phyloP scores from a whole-genome alignment of 2,113 vertebrate genomes.

The Mola mola region DNA sequence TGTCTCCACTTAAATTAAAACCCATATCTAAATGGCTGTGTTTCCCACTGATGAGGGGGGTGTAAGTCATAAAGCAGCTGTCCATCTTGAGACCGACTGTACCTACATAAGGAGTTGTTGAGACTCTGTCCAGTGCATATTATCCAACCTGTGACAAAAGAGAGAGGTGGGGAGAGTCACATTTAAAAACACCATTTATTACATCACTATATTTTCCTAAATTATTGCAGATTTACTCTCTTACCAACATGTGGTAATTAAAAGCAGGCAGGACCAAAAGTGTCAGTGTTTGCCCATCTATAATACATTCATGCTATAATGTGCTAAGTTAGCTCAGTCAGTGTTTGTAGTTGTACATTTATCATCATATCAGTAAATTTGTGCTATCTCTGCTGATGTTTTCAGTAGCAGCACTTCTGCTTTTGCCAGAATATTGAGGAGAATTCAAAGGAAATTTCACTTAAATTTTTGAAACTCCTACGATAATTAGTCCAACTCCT shows the following conservation, averaged over 20 bases:
- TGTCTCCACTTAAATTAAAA: slow-evolving; percentile 30
- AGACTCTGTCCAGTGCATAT: slow-evolving; percentile 79
- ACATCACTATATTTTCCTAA: slow-evolving; percentile 11
- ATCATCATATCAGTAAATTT: slow-evolving; percentile 22
- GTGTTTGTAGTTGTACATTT: slow-evolving; percentile 28
- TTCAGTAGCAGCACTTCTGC: slow-evolving; percentile 27
- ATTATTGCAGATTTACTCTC: slow-evolving; percentile 15
- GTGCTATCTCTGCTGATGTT: slow-evolving; percentile 49
- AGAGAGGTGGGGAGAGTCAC: slow-evolving; percentile 66
- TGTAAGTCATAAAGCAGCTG: slow-evolving; percentile 81
- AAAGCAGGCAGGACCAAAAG: slow-evolving; percentile 7
- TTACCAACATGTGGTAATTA: slow-evolving; percentile 16
- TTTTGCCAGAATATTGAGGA: slow-evolving; percentile 8
- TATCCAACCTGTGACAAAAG: slow-evolving; percentile 75
- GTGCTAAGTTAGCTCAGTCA: slow-evolving; percentile 29
- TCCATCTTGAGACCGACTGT: slow-evolving; percentile 80
- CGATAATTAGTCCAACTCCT: no score
- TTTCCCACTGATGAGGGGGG: slow-evolving; percentile 47
- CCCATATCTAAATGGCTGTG: slow-evolving; percentile 32
- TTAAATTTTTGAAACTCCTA: background rate
- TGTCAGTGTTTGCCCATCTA: slow-evolving; percentile 35
- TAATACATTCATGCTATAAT: slow-evolving; percentile 50
- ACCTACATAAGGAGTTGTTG: slow-evolving; percentile 75
- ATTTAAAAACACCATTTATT: slow-evolving; percentile 18
- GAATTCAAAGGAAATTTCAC: background rate